phyloP scores from a whole-genome alignment of 2,888 invertebrate species.

The Resseliella maxima region DNA sequence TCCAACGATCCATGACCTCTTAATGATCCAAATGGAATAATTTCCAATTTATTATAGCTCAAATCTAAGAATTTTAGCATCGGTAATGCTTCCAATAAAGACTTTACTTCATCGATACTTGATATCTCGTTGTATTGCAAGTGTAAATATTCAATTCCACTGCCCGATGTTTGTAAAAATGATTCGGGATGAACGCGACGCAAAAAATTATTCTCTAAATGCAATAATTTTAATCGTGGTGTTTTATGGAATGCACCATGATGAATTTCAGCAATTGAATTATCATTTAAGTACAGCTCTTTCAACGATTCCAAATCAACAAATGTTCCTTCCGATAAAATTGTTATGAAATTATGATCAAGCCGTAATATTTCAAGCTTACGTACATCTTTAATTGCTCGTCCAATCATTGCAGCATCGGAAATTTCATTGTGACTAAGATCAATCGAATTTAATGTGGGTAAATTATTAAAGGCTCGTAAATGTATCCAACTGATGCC shows the following conservation, averaged over 20 bases:
- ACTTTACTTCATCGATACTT: constrained; percentile 79
- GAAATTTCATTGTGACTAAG: constrained; percentile 78
- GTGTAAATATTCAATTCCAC: constrained; percentile 81
- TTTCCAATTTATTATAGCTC: constrained; percentile 80
- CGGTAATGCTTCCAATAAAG: constrained; percentile 81
- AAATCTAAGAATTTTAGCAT: constrained; percentile 81
- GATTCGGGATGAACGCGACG: constrained; percentile 84
- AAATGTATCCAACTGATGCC: constrained; percentile 83
- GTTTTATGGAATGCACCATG: constrained; percentile 85
- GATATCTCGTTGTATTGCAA: constrained; percentile 81
- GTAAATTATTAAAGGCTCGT: constrained; percentile 76
- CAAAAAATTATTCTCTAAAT: constrained; percentile 81
- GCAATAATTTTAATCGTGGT: constrained; percentile 77
- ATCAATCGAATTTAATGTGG: constrained; percentile 77
- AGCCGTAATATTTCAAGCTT: constrained; percentile 76
- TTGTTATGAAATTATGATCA: constrained; percentile 78
- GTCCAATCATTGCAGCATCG: constrained; percentile 85
- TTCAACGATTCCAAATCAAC: constrained; percentile 80
- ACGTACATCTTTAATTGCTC: constrained; percentile 81
- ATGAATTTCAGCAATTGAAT: constrained; percentile 79
- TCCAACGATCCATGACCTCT: constrained; percentile 84
- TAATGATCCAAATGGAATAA: constrained; percentile 81
- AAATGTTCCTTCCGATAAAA: constrained; percentile 81
- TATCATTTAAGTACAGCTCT: constrained; percentile 76
- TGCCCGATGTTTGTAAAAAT: constrained; percentile 79